Percentiles rank a stretch among this genome's conserved stretches.
These are phyloP conservation scores for Ricordea florida DNA, from an alignment of 92 coral and sea anemone species.

Conservation along the genomic window DNA sequence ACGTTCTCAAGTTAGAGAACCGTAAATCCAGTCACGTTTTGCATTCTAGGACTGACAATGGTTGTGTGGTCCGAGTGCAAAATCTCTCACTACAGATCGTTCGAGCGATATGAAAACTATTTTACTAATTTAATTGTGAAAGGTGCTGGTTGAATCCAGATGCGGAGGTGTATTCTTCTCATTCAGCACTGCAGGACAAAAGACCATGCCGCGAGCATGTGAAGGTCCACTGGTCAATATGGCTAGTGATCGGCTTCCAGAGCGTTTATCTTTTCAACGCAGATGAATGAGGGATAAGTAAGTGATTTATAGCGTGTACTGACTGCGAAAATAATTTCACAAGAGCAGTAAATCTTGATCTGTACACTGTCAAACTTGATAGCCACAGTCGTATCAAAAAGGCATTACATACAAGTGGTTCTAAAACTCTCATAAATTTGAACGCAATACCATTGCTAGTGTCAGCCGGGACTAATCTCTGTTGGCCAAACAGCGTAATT, in stretches of 20 bases:
- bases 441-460: not conserved
- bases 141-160: constrained; percentile 6
- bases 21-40: constrained; percentile 10
- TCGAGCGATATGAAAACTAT: constrained; percentile 26
- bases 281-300: constrained; percentile 18
- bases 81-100: constrained; percentile 30
- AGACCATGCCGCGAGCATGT: too few relatives aligned
- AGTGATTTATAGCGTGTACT: constrained; percentile 9
- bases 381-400: not conserved
- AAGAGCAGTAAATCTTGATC: too few relatives aligned
- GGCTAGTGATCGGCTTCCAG: too few relatives aligned
- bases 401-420: not conserved
- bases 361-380: not conserved
- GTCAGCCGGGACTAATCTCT: constrained; percentile 32
- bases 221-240: too few relatives aligned
- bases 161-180: not conserved
- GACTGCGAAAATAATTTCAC: not conserved
- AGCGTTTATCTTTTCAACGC: constrained; percentile 15
- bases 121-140: constrained; percentile 16
- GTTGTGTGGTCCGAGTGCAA: constrained; percentile 32
- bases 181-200: too few relatives aligned
- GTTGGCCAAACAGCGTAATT: constrained; percentile 19
- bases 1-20: not conserved
- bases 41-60: not conserved
- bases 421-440: not conserved